Conservation (phyloP, 2,888 invertebrate genomes). For the Ypsolopha scabrella region DNA sequence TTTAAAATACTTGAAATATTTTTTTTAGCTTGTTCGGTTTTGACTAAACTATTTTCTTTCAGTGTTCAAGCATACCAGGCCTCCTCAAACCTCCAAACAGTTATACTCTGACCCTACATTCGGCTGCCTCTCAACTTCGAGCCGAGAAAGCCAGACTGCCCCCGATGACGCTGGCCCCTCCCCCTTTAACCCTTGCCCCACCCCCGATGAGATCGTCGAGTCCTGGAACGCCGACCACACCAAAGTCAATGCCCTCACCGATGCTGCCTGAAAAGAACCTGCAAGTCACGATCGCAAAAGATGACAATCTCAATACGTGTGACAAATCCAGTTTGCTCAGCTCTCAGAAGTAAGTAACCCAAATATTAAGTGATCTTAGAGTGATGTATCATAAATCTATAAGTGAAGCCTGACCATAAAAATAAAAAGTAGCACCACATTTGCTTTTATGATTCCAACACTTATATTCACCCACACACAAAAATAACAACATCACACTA, state of each 20-base stretch:
- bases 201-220: conserved; percentile 14
- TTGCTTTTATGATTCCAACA: too few species aligned
- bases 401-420: too few species aligned
- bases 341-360: conserved; percentile 52
- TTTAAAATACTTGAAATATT: too few species aligned
- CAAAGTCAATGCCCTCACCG: conserved; percentile 47
- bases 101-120: conserved; percentile 58
- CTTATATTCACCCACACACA: too few species aligned
- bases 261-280: conserved; percentile 52
- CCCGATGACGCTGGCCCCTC: conserved; percentile 46
- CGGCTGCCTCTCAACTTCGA: conserved; percentile 45
- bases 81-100: conserved; percentile 77
- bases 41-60: conserved; percentile 19
- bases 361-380: too few species aligned
- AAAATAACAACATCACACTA: too few species aligned
- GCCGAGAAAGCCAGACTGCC: conserved; percentile 57
- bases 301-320: conserved; percentile 52
- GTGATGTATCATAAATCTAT: too few species aligned
- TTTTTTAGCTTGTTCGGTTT: too few species aligned
- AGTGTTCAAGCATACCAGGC: conserved; percentile 74
- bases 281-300: conserved; percentile 42
- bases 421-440: too few species aligned
- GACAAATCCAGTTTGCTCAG: conserved; percentile 61
- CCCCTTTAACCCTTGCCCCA: conserved; percentile 9
- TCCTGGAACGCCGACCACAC: conserved; percentile 44